A percentile compares a stretch with the other conserved stretches of the same genome.
phyloP scores from a whole-genome alignment of 2,113 vertebrate species.

The Formicarius rufipectus region DNA sequence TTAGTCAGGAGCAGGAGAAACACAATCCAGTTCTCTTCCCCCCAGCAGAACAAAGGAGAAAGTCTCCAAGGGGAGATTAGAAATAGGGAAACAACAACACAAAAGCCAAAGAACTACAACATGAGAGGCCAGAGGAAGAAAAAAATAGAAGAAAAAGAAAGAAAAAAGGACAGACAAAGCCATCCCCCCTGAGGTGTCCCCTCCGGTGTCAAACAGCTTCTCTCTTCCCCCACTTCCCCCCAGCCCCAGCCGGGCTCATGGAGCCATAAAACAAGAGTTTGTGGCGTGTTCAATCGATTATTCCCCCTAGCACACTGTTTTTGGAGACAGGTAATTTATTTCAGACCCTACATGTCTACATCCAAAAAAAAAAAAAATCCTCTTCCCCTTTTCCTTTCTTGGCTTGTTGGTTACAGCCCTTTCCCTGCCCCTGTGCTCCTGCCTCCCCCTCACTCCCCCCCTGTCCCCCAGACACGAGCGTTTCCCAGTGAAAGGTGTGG shows the following conservation, averaged over 20 bases:
- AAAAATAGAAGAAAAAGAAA: neutral
- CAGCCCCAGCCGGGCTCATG: neutral
- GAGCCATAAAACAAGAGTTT: conserved; percentile 46
- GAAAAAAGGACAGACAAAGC: neutral
- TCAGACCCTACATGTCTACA: conserved; percentile 35
- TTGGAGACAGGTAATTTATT: conserved; percentile 71
- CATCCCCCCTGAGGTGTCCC: neutral
- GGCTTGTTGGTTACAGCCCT: neutral
- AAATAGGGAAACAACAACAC: neutral
- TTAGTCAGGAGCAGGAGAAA: neutral
- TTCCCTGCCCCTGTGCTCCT: neutral
- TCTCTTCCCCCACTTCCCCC: neutral
- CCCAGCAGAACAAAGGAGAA: neutral
- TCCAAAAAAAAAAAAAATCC: neutral
- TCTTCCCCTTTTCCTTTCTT: neutral
- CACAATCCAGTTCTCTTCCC: conserved; percentile 13
- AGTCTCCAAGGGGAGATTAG: neutral
- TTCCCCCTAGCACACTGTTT: conserved; percentile 9
- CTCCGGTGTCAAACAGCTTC: neutral
- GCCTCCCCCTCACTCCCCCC: neutral
- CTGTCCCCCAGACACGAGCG: neutral
- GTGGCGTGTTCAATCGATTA: conserved; percentile 69
- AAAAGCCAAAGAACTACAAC: neutral
- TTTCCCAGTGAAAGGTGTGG: conserved; percentile 47
- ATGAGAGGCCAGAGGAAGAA: neutral